A percentile compares a stretch with the other conserved stretches of the same genome.
These are phyloP conservation scores for Callionymus lyra DNA, from an alignment of 2,113 vertebrate genomes.

Conservation along the genomic window DNA sequence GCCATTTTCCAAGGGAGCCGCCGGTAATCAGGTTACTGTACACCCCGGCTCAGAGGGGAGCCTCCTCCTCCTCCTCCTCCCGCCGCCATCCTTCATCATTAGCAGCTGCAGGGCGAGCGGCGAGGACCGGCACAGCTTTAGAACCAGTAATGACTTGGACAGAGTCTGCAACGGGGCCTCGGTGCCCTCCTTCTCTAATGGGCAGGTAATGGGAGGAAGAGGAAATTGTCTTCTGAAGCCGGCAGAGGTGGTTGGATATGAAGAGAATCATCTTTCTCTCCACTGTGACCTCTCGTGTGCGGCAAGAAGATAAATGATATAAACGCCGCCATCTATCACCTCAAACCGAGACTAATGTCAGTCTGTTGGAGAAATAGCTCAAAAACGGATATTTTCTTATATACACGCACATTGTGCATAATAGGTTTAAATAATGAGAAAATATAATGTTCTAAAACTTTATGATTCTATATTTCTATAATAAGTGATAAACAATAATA, in stretches of 20 bases:
- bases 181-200: conserved; percentile 34
- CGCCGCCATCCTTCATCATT: conserved; percentile 51
- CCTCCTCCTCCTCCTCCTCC: conserved; percentile 41
- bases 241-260: conserved; percentile 1
- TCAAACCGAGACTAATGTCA: no score
- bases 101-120: conserved; percentile 40
- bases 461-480: no score
- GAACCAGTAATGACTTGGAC: conserved; percentile 33
- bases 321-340: no score
- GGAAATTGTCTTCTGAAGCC: conserved; percentile 26
- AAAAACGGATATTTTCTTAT: no score
- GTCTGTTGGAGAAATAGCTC: no score
- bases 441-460: no score
- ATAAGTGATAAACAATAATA: no score
- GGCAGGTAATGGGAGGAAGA: conserved; percentile 29
- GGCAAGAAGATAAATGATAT: no score
- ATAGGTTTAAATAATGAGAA: no score
- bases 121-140: conserved; percentile 25
- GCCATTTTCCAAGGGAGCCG: conserved; percentile 44
- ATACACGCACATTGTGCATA: no score
- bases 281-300: not conserved
- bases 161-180: conserved; percentile 23
- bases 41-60: conserved; percentile 38
- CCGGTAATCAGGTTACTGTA: conserved; percentile 61
- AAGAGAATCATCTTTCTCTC: not conserved